Base-by-base conservation (phyloP, 2,797 vertebrate species). In the Thalassophryne amazonica region DNA sequence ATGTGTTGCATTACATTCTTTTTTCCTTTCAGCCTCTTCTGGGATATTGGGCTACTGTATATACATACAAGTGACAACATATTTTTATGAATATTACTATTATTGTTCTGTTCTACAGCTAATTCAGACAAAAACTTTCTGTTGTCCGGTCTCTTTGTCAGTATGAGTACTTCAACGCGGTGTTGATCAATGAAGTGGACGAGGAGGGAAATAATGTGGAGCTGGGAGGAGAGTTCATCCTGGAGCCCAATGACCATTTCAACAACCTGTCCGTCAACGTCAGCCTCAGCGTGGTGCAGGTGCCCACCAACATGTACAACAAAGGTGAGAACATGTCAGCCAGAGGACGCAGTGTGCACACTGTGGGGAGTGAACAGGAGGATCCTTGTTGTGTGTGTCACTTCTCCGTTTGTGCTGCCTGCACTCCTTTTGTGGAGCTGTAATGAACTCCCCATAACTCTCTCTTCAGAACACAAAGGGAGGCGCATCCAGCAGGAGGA, bases 251-350 rank as follows among this genome's bases (percentile, higher is more conserved):
- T 2, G 95, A 98, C 69, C 96, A 98, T 83, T 99, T 97, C 86
- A 97, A 94, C 81, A 96, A 98, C 67, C 84, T 99, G 65, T 93
- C 95, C 0, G 96, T 99, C 67, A 99, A 99, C 81, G 85, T 97
- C 76, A 99, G 95, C 43, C 88, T 97, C 82, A 99, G 96, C 12
- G 96, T 96, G 2, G 96, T 99, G 64, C 96, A 99, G 86, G 96
- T 99, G 39, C 96, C 96, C 72, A 99, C 96, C 29, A 99, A 98
- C 81, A 97, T 97, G 93, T 99, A 98, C 87, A 99, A 98, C 73
- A 91, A 90, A 88, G 87, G 85, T 90, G 60, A 63, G 50, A 13
- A 32, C 16, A n/a, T n/a, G n/a, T 8, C 42, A 17, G 13, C 13
- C 40, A 4, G 6, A n/a, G n/a, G n/a, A n/a, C n/a, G n/a, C n/a